Evolutionary conservation across 1,140 invertebrate species (phyloP).

Genomic region (Drosophila lini): DNA sequence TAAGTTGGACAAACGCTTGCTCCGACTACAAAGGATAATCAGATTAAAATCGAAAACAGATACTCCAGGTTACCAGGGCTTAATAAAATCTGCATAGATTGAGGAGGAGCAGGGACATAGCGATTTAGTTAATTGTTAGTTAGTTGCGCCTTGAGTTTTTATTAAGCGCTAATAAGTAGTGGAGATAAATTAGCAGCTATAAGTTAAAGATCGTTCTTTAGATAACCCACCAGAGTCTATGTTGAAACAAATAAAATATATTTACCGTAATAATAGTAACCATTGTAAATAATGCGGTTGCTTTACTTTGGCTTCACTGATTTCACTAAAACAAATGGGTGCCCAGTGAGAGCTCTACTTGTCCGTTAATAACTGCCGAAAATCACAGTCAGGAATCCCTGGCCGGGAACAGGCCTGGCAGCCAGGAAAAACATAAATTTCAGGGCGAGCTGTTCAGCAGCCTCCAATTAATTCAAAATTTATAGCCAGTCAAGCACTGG

Average conservation of each 20-base stretch:
- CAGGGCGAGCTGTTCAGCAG: conserved; percentile 34
- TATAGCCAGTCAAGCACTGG: conserved; percentile 64
- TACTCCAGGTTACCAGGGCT: background rate
- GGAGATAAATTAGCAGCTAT: too few species aligned
- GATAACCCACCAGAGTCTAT: too few species aligned
- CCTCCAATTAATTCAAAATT: conserved; percentile 76
- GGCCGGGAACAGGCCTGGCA: conserved; percentile 25
- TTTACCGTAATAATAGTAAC: background rate
- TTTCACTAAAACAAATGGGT: conserved; percentile 41
- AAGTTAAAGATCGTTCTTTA: too few species aligned
- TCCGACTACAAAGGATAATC: conserved; percentile 61
- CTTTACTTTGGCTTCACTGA: background rate
- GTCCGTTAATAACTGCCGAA: conserved; percentile 55
- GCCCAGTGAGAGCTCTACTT: conserved; percentile 16
- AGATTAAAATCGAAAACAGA: conserved; percentile 64
- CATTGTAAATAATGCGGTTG: background rate
- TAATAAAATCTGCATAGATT: background rate
- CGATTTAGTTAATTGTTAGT: too few species aligned
- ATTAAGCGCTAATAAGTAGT: conserved; percentile 2
- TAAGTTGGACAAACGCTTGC: conserved; percentile 56
- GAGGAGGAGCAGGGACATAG: background rate
- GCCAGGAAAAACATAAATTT: conserved; percentile 49
- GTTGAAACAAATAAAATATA: background rate
- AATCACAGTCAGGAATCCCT: conserved; percentile 27
- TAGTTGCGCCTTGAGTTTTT: too few species aligned